Evolutionary conservation across 1,140 invertebrate species (phyloP), one percentile per base, ranked within the genome.

Genomic region (Charaxes varanes): DNA sequence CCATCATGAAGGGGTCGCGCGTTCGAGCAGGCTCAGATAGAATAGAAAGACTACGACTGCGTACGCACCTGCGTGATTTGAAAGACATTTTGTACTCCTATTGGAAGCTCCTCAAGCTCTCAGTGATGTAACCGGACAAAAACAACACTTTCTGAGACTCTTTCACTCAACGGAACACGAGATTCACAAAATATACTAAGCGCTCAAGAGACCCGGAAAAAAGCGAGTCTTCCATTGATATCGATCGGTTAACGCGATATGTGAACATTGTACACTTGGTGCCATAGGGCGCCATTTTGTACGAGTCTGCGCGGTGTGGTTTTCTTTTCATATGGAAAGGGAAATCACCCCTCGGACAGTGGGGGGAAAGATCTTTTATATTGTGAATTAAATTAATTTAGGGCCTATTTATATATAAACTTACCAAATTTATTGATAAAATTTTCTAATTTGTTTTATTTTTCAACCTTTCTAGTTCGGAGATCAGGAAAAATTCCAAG

Each of bases 1-100:
- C 80, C 77, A 85, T 76, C 77, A 84, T 82, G 69, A 73, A 81
- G 77, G 78, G 71, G 64, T 74, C 76, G 79, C 81, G 79, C 69
- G 71, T 83, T 80, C 80, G 91, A 92, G 91, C 91, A 92, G 88
- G 90, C 91, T 87, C 91, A 92, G 91, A 91, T 88, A 89, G 90
- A 88, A 88, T 89, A 88, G 88, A 86, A 87, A 91, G 87, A 89
- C 86, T 90, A 92, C 90, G 90, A 86, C 90, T 93, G 92, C 92
- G 92, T 93, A 93, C 92, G 92, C 92, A 94, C 92, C 92, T 93
- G 91, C 90, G 91, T 92, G 90, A 89, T 88, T 88, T 86, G 80
- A 81, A 72, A 81, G 58, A 78, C 82, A 85, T 84, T 76, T 83
- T 76, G 63, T 62, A 66, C 67, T 72, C 67, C 65, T 70, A 73